Evolutionary conservation across 2,888 invertebrate species (phyloP), one percentile per base, ranked within the genome.

Genomic region (Mesoligia furuncula): DNA sequence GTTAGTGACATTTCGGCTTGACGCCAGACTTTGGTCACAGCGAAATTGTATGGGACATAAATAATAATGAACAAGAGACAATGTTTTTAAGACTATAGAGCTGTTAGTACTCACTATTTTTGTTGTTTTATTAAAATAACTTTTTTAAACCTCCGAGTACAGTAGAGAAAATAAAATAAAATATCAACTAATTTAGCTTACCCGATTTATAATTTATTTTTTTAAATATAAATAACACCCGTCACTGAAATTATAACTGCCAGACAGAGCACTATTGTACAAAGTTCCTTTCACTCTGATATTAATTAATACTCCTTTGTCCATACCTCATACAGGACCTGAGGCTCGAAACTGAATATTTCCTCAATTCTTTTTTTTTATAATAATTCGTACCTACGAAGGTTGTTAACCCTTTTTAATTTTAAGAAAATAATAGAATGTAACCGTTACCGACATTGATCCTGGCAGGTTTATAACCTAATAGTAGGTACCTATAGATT

Each of bases 351-450:
- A 77, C 59, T 36, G 61, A 73, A 81, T 79, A 86, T 87, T 87
- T 88, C 88, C 88, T 89, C 89, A 87, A 87, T 89, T 86, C 83
- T 68, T 77, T 86, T 86, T 81, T 83, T 77, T 76, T 72, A 62
- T 70, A n/a, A n/a, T 78, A 69, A 67, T 75, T 77, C 69, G 39
- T 27, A n/a, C 31, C 65, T 39, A 67, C 59, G 87, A 88, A 88
- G 87, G 87, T 78, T 85, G 45, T 65, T 74, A 75, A 85, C 71
- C 83, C 81, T 81, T 87, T 83, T 84, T 77, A 61, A 71, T 64
- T 78, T 73, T 69, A 64, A 71, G 27, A 79, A 73, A 61, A 61
- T n/a, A 42, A 42, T 85, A 75, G 69, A 84, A 83, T 79, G 79
- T 83, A 61, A 54, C 48, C 42, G 57, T 45, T 59, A 76, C 72